Evolutionary conservation across 2,888 invertebrate genomes (phyloP).

Genomic region (Drosophila mulleri): DNA sequence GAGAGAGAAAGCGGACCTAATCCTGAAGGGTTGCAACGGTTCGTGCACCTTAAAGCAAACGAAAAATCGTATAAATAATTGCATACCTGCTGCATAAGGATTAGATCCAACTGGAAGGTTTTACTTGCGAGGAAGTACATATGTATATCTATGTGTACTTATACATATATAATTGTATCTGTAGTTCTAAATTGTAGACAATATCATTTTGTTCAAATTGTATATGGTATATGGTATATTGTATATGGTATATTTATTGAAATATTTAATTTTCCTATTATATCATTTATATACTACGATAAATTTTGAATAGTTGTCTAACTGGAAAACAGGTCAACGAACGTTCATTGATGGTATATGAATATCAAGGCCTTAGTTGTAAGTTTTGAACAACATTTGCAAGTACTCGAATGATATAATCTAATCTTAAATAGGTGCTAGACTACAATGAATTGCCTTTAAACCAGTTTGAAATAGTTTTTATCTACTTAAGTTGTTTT

Average conservation of each 20-base stretch:
- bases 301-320: conserved; percentile 3
- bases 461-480: conserved; percentile 9
- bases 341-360: conserved; percentile 10
- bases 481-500: background rate
- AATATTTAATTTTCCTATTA: background rate
- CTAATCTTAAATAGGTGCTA: conserved; percentile 36
- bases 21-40: conserved; percentile 21
- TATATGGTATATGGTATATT: too few relatives aligned
- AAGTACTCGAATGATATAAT: conserved; percentile 22
- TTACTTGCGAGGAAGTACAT: background rate
- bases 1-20: background rate
- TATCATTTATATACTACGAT: background rate
- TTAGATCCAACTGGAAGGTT: background rate
- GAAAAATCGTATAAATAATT: background rate
- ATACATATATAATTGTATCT: background rate
- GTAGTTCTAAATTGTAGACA: background rate
- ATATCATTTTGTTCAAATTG: background rate
- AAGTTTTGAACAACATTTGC: conserved; percentile 14
- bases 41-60: background rate
- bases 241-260: too few relatives aligned
- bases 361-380: conserved; percentile 12
- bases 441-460: conserved; percentile 18
- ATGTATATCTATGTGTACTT: background rate
- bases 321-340: conserved; percentile 30
- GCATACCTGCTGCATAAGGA: conserved; percentile 27